A percentile compares a stretch with the other conserved stretches of the same genome.
Conservation (phyloP, 2,888 invertebrate species). For the Ichneumon xanthorius region DNA sequence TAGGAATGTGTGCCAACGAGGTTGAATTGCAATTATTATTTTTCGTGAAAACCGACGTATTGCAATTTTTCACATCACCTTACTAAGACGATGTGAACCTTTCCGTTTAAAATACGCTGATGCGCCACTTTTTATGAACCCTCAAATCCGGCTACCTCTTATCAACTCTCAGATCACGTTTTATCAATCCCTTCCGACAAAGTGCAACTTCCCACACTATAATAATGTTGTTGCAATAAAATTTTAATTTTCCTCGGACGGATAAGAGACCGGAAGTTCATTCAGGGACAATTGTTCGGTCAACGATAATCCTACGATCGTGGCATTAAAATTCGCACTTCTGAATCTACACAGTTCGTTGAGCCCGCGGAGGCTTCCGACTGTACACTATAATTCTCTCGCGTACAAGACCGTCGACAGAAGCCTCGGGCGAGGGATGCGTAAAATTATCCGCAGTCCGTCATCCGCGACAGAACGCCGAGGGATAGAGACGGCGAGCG, state of each 20-base stretch:
- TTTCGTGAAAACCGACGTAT: too few relatives aligned
- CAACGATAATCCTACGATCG: background rate
- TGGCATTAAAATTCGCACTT: background rate
- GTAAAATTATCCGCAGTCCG: constrained; percentile 81
- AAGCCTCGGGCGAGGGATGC: constrained; percentile 68
- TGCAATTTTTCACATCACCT: too few relatives aligned
- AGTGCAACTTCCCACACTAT: background rate
- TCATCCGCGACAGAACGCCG: constrained; percentile 67
- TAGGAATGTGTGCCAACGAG: background rate
- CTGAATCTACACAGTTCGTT: constrained; percentile 11
- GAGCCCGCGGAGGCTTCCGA: constrained; percentile 11
- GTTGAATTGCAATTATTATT: background rate
- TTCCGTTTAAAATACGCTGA: background rate
- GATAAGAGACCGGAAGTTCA: background rate
- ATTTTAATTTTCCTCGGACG: background rate
- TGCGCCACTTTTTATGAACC: background rate
- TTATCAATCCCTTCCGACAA: background rate
- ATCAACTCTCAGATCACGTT: background rate
- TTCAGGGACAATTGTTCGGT: background rate
- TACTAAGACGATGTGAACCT: background rate
- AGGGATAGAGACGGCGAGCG: constrained; percentile 31
- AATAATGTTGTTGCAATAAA: background rate
- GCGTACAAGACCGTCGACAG: constrained; percentile 73
- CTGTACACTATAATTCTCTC: constrained; percentile 57
- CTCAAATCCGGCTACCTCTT: background rate